Evolutionary conservation across 2,888 invertebrate species (phyloP).

Genomic region (Himalopsyche japonica): DNA sequence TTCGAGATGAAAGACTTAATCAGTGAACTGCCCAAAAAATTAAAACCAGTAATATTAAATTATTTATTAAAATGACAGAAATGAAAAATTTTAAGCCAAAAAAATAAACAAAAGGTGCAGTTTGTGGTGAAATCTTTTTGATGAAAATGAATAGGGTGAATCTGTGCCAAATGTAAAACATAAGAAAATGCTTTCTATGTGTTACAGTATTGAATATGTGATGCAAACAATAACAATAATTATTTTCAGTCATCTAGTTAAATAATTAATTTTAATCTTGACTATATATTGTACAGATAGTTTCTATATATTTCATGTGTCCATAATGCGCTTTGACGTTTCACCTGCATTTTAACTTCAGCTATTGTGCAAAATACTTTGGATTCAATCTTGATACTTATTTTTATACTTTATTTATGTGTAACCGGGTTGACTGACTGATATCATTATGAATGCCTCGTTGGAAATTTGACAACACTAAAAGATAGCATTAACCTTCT

Average conservation of each 20-base stretch:
- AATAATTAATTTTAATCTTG: background rate
- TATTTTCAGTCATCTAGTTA: slow-evolving; percentile 4
- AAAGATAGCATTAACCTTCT: slow-evolving; percentile 6
- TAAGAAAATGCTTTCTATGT: slow-evolving; percentile 37
- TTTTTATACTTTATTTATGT: slow-evolving; percentile 6
- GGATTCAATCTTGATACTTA: background rate
- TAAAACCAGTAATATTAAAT: background rate
- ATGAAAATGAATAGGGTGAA: slow-evolving; percentile 19
- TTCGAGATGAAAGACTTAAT: slow-evolving; percentile 31
- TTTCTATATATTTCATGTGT: background rate
- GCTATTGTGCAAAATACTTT: background rate
- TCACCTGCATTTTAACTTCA: slow-evolving; percentile 28
- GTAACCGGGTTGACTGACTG: slow-evolving; percentile 33
- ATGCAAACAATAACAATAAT: background rate
- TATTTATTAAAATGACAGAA: background rate
- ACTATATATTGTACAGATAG: slow-evolving; percentile 3
- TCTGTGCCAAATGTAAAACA: slow-evolving; percentile 24
- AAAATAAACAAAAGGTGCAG: slow-evolving; percentile 6
- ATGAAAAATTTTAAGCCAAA: background rate
- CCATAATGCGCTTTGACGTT: slow-evolving; percentile 14
- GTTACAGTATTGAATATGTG: slow-evolving; percentile 11
- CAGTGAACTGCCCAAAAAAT: slow-evolving; percentile 23
- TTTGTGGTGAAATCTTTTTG: slow-evolving; percentile 24
- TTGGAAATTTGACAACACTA: background rate
- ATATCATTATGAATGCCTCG: slow-evolving; percentile 24